Base-by-base conservation (phyloP, 1,140 invertebrate genomes). In the Dreissena polymorpha region DNA sequence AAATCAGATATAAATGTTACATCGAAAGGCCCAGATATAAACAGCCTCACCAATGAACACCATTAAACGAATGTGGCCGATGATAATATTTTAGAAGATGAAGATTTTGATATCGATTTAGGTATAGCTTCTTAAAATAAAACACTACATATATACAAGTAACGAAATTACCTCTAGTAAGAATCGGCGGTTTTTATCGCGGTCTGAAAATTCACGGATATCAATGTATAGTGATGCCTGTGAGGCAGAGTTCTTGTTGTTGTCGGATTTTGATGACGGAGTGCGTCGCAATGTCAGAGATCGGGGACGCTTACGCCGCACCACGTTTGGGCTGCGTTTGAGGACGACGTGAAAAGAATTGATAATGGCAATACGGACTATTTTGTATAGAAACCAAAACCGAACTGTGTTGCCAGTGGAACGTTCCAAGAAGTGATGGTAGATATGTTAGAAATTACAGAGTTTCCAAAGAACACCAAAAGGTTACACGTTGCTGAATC, bases 341-440 rank as follows among this genome's bases (percentile, higher is more conserved):
- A 85, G 50, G 78, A 81, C 25, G 77, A 83, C 69, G 83, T 88
- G 23, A 87, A 87, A 82, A 86, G 49, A n/a, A 85, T 87, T 69
- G 79, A 87, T 70, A 83, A 75, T 18, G 72, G 69, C 13, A 64
- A 65, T 21, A 29, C 51, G 14, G 86, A 86, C 14, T 70, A 74
- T 16, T 79, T 86, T 60, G 21, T 55, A 10, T 64, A 71, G n/a
- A 75, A 77, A 65, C 86, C 77, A 51, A 78, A 78, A 55, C 72
- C 73, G 14, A 83, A 84, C 16, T 89, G 87, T 79, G 39, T 71
- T 10, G 63, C 86, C 63, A 89, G 88, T 81, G 73, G 70, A 63
- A 81, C 72, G 14, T 89, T 89, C 70, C 88, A 89, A 50, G 71
- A 86, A 67, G 84, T 83, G 12, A 89, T 89, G 88, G 65, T 70